Conservation (phyloP, 1,140 invertebrate species). For the Pseudomyrmex sp. region DNA sequence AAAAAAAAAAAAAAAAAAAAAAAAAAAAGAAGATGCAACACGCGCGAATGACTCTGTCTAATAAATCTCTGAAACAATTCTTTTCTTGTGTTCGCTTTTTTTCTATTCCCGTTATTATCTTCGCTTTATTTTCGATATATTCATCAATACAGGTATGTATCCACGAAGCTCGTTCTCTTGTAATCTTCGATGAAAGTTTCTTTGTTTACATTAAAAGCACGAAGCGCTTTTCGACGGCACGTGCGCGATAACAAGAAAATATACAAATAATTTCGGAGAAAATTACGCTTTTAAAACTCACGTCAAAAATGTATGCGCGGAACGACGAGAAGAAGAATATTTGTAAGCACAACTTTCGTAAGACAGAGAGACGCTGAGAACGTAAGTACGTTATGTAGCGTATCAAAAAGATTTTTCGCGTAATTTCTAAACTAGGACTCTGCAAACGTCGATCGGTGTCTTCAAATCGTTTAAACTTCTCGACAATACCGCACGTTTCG, state of each 20-base stretch:
- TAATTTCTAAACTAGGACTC: neutral
- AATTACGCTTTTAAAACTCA: neutral
- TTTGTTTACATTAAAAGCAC: neutral
- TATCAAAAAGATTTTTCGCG: neutral
- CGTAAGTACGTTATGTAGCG: neutral
- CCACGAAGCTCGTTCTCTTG: too few relatives aligned
- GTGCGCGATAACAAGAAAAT: neutral
- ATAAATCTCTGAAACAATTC: conserved; percentile 33
- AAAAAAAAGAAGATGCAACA: neutral
- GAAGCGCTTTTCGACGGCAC: neutral
- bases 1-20: neutral
- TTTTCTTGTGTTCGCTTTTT: neutral
- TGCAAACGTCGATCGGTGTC: neutral
- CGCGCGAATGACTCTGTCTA: neutral
- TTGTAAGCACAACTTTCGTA: too few relatives aligned
- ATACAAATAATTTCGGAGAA: conserved; percentile 3
- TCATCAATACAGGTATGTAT: too few relatives aligned
- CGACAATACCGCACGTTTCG: neutral
- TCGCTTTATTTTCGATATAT: too few relatives aligned
- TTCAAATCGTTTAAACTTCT: neutral
- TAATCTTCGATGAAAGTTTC: too few relatives aligned
- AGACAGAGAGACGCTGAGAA: too few relatives aligned
- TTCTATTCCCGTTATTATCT: neutral
- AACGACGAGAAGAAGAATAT: too few relatives aligned
- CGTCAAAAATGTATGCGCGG: too few relatives aligned